Evolutionary conservation across 2,888 invertebrate genomes (phyloP), one percentile per base, ranked within the genome.

Genomic region (Lottia scabra): DNA sequence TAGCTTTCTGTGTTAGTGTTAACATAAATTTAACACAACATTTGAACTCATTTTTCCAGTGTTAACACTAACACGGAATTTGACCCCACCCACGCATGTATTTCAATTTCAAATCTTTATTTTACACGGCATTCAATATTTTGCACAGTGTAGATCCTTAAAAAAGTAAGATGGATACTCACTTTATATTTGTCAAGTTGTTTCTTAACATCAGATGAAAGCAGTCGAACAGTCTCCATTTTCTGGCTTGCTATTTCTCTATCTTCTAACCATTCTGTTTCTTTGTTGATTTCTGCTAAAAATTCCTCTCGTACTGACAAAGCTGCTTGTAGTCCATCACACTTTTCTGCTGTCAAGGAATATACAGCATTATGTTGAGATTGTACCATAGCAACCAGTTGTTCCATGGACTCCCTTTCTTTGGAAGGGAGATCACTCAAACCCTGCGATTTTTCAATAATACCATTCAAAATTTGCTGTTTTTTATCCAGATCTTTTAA

Each of bases 401-500:
- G 92, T 86, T 95, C 95, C 67, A 97, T 89, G 86, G 94, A 93
- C 80, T 94, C 93, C 80, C 95, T 94, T 89, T 97, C 97, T 0
- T 93, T 92, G 8, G 94, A 93, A 88, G 97, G 96, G 48, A 97
- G 89, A 45, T 84, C 84, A 19, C 74, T 75, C 44, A 86, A 73
- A 16, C 75, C 74, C 23, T 83, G 82, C 1, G 81, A 78, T 71
- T 84, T 84, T 63, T 81, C 77, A 69, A 70, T 75, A 15, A 85
- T 82, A 0, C 95, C 94, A 82, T 96, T 95, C 72, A 95, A 93
- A 6, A 95, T 92, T 0, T 94, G 93, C 84, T 94, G 94, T 88
- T 96, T 96, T 12, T 94, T 94, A 83, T 96, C 95, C 1, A 95
- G 93, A 89, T 97, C 96, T 89, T 95, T 95, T 62, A 78, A 80